Evolutionary conservation across 1,140 invertebrate genomes (phyloP), one percentile per base, ranked within the genome.

Genomic region (Drosophila bocki): DNA sequence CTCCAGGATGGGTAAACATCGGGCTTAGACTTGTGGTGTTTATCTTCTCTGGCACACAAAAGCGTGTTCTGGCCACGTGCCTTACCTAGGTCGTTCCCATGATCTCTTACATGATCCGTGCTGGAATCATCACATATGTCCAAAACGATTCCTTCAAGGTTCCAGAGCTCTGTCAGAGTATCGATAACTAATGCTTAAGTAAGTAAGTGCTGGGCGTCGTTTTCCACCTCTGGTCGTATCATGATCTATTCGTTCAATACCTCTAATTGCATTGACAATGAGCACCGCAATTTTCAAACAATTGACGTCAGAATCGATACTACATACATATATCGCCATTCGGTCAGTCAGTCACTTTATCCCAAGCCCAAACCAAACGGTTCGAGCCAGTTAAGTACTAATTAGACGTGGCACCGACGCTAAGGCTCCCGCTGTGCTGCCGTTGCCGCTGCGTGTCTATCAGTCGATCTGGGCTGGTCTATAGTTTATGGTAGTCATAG

Each of bases 201-300:
- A 42, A 71, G 67, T 82, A 70, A 60, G 29, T 50, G 17, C 51
- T 13, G 48, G 62, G 62, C 37, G 12, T 67, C 37, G 26, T 53
- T 26, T 47, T 35, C 65, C 60, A 65, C 41, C 71, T 71, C 33
- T 47, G 57, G 11, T 51, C 44, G 17, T 82, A 64, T 72, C 69
- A 71, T 72, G 53, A 63, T 79, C 48, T 60, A 41, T 59, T 26
- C 11, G 47, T 32, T 37, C 54, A 47, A 50, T 35, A 44, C 47
- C 59, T 61, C 56, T 83, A 87, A 82, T 79, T 86, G 82, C 82
- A 82, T 64, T 77, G 74, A 77, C 75, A 77, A 77, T 58, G 75
- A 39, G 42, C 56, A 39, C 75, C 74, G 63, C 75, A 77, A 76
- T 77, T 82, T 72, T 61, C 54, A 69, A 57, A 59, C 79, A 47